phyloP scores from a whole-genome alignment of 2,888 invertebrate genomes.

The Syrista parreyssii region DNA sequence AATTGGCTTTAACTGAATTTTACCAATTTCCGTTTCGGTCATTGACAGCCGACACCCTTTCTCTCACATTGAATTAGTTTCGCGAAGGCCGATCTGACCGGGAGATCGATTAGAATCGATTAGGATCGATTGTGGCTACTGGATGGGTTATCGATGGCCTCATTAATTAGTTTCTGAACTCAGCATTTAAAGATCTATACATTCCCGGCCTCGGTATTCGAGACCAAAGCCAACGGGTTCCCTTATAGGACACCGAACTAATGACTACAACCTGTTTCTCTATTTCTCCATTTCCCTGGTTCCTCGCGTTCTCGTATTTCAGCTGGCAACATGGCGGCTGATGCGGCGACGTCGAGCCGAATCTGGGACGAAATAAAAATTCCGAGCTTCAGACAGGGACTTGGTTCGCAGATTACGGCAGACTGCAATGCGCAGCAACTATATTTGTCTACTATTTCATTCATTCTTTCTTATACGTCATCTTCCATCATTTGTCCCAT shows the following conservation, averaged over 20 bases:
- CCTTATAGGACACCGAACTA: too few relatives aligned
- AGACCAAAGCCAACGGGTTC: too few relatives aligned
- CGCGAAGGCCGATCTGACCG: constrained; percentile 11
- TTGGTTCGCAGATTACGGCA: constrained; percentile 10
- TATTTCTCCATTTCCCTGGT: too few relatives aligned
- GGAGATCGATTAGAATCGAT: constrained; percentile 36
- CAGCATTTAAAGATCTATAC: neutral
- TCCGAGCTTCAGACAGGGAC: constrained; percentile 18
- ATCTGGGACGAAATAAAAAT: constrained; percentile 45
- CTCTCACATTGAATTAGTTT: neutral
- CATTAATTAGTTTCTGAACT: constrained; percentile 15
- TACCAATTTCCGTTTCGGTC: constrained; percentile 36
- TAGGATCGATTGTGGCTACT: constrained; percentile 29
- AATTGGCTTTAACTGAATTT: constrained; percentile 33
- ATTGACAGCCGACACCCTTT: neutral
- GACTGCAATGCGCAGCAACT: constrained; percentile 31
- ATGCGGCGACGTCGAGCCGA: constrained; percentile 23
- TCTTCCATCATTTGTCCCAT: too few relatives aligned
- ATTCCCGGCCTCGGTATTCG: too few relatives aligned
- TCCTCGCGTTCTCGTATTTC: too few relatives aligned
- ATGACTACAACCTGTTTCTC: too few relatives aligned
- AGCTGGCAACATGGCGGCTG: constrained; percentile 11
- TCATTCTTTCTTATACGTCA: too few relatives aligned
- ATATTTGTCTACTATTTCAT: neutral
- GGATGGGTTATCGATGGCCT: neutral